These are phyloP conservation scores for Opisthocomus hoazin DNA, from an alignment of 2,113 vertebrate species.

Conservation along the genomic window DNA sequence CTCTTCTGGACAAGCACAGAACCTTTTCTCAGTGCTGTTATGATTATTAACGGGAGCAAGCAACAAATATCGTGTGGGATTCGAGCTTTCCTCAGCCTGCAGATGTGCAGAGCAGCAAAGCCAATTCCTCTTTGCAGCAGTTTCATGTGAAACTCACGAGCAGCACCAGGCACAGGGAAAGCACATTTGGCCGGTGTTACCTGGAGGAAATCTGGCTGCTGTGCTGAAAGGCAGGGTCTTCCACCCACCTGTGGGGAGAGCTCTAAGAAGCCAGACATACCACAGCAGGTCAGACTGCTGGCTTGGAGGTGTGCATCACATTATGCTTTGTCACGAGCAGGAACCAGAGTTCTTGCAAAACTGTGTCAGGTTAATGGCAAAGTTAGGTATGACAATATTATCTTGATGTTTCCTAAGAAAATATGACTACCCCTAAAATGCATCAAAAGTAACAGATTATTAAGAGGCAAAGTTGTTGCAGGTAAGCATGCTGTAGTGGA, in stretches of 20 bases:
- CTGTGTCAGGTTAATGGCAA: not conserved
- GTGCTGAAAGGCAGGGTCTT: not conserved
- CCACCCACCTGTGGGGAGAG: not conserved
- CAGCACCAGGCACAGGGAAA: not conserved
- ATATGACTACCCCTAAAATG: not conserved
- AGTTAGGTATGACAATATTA: not conserved
- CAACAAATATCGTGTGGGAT: not conserved
- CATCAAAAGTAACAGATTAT: not conserved
- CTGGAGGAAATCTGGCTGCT: not conserved
- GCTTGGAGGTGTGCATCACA: not conserved
- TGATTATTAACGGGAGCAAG: not conserved
- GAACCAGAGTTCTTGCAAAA: not conserved
- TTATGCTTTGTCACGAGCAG: not conserved
- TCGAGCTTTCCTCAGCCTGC: not conserved
- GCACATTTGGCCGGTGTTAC: rapidly evolving
- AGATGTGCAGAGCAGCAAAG: not conserved
- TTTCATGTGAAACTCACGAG: not conserved
- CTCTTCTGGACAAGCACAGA: not conserved
- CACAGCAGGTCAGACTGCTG: not conserved
- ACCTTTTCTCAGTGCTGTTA: not conserved
- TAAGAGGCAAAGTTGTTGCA: not conserved
- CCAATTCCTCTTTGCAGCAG: rapidly evolving
- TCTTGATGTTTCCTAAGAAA: not conserved
- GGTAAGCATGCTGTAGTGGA: not conserved
- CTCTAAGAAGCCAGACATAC: not conserved